Conservation (phyloP, 2,113 vertebrate genomes). For the Paraplagusia blochii region DNA sequence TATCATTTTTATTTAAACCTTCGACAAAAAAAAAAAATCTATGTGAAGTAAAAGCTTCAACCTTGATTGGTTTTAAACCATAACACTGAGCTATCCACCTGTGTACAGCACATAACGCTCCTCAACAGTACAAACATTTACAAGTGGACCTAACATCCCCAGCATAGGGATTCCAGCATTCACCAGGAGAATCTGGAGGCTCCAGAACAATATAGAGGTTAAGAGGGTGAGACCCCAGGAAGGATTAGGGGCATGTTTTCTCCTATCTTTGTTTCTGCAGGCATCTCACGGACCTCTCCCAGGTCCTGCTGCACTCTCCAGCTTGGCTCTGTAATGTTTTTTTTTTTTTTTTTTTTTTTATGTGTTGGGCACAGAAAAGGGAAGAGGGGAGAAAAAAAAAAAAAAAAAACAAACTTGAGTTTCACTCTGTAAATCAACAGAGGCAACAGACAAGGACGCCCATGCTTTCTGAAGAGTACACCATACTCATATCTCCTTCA, state of each 20-base stretch:
- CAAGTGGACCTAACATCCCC: constrained; percentile 57
- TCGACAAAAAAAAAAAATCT: no score
- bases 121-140: constrained; percentile 47
- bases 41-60: no score
- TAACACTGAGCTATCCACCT: background rate
- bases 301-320: constrained; percentile 19
- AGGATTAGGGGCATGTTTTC: constrained; percentile 66
- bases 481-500: constrained; percentile 5
- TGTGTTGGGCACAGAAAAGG: constrained; percentile 38
- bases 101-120: constrained; percentile 10
- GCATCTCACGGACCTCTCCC: constrained; percentile 47
- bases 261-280: constrained; percentile 62
- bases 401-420: constrained; percentile 3
- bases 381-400: constrained; percentile 9
- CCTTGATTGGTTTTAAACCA: no score
- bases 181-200: constrained; percentile 54
- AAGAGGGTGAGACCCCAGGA: constrained; percentile 66
- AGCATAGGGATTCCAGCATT: constrained; percentile 31
- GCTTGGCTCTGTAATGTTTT: constrained; percentile 49
- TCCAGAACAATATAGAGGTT: constrained; percentile 63
- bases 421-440: constrained; percentile 33
- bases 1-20: no score
- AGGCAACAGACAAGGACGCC: constrained; percentile 27
- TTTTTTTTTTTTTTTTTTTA: constrained; percentile 38
- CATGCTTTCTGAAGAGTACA: constrained; percentile 23